Evolutionary conservation across 2,888 invertebrate genomes (phyloP), one percentile per base, ranked within the genome.

Genomic region (Congeria kusceri): DNA sequence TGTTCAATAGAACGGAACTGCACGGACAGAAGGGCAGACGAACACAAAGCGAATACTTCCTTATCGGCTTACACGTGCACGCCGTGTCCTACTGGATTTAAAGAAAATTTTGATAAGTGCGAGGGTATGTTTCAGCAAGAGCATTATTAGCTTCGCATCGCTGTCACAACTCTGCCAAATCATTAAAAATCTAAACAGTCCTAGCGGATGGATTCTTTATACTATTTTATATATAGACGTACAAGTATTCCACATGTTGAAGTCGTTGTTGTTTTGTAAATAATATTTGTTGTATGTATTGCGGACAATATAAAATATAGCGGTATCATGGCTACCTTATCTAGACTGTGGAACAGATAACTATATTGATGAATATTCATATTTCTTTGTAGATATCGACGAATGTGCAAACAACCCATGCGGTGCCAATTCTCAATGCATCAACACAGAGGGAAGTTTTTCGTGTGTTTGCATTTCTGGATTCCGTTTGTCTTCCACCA

Each of bases 11-110:
- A 72, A 5, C 69, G 83, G 5, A 83, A 56, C 25, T 88, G 88
- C 58, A 79, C 84, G 11, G 88, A 88, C 70, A 46, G 69, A 23
- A 29, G 77, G 0, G 81, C 86, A 11, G 75, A 47, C 11, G 71
- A 70, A 11, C 80, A 85, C 57, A 61, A 59, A 0, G 62, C 61
- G 1, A 63, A 46, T 18, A 63, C 69, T 2, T 11, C 59, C 0
- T 59, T 69, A 0, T 13, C 27, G 9, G 61, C 76, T 0, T 80
- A 76, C 53, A 78, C 66, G 9, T 83, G 83, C 46, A 68, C 66
- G 20, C 68, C 80, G 15, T 88, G 88, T 27, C 85, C 87, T 0
- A 11, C n/a, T 15, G 88, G 88, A 0, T 87, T 77, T 46, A 63
- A 53, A 20, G 79, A 75, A 13, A 39, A 25, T 27, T 67, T 63